Evolutionary conservation across 2,888 invertebrate species (phyloP).

Genomic region (Argyra leucocephala): DNA sequence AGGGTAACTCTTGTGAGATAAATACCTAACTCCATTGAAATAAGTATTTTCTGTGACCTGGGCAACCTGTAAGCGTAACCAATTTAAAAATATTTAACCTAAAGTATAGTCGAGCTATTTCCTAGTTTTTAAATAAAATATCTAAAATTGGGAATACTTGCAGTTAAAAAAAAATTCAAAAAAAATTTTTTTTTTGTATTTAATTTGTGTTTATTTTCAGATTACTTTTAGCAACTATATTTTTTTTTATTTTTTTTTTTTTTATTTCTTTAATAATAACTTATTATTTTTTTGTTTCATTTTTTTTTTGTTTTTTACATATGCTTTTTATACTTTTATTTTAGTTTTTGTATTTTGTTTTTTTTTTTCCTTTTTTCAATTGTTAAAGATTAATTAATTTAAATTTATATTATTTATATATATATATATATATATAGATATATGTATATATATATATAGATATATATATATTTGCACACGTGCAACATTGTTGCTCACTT

Average conservation of each 20-base stretch:
- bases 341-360: background rate
- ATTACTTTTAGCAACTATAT: constrained; percentile 6
- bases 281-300: background rate
- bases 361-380: background rate
- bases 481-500: constrained; percentile 9
- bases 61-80: too few species aligned
- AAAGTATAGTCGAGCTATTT: too few species aligned
- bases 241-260: background rate
- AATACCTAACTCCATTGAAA: too few species aligned
- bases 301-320: background rate
- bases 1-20: too few species aligned
- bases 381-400: background rate
- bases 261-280: constrained; percentile 1
- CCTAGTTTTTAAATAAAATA: too few species aligned
- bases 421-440: too few species aligned
- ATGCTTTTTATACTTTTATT: background rate
- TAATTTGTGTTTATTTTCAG: constrained; percentile 6
- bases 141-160: background rate
- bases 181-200: background rate
- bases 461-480: constrained; percentile 5
- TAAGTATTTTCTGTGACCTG: too few species aligned
- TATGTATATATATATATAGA: too few species aligned
- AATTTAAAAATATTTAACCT: too few species aligned
- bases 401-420: background rate
- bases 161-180: background rate